Percentiles rank a stretch among this genome's conserved stretches.
Conservation (phyloP, 2,888 invertebrate species). For the Agrilus biguttatus region DNA sequence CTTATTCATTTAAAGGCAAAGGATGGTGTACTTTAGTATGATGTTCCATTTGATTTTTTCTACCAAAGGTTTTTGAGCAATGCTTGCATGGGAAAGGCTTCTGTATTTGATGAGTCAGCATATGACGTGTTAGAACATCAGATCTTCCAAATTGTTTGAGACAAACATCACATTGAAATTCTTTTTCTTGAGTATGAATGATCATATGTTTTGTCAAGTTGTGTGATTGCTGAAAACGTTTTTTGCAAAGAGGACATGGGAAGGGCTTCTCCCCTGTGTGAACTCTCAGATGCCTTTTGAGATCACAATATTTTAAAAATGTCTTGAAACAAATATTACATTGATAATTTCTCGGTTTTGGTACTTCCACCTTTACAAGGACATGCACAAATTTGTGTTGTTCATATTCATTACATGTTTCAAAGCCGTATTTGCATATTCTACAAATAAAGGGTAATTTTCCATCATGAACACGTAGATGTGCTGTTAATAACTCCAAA, state of each 20-base stretch:
- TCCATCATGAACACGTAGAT: conserved; percentile 24
- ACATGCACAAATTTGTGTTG: conserved; percentile 21
- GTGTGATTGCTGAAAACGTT: conserved; percentile 21
- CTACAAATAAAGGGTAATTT: conserved; percentile 25
- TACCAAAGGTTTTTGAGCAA: conserved; percentile 24
- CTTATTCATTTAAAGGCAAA: too few relatives aligned
- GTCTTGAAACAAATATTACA: conserved; percentile 24
- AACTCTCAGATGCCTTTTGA: conserved; percentile 26
- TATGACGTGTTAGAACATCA: conserved; percentile 26
- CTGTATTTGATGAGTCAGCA: conserved; percentile 25
- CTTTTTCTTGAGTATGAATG: conserved; percentile 26
- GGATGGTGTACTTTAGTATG: conserved; percentile 10
- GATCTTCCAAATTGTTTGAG: conserved; percentile 26
- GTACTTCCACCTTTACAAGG: conserved; percentile 15
- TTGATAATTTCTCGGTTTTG: conserved; percentile 17
- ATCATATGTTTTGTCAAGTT: conserved; percentile 28
- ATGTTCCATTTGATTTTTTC: conserved; percentile 11
- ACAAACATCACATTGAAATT: conserved; percentile 26
- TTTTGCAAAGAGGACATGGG: conserved; percentile 20
- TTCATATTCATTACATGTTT: conserved; percentile 17
- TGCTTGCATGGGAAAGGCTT: conserved; percentile 24
- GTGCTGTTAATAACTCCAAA: conserved; percentile 22
- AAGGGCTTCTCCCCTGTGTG: conserved; percentile 30
- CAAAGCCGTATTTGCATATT: conserved; percentile 23
- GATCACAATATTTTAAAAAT: conserved; percentile 26